Base-by-base conservation (phyloP, 2,113 vertebrate species). In the Rhizomys pruinosus region DNA sequence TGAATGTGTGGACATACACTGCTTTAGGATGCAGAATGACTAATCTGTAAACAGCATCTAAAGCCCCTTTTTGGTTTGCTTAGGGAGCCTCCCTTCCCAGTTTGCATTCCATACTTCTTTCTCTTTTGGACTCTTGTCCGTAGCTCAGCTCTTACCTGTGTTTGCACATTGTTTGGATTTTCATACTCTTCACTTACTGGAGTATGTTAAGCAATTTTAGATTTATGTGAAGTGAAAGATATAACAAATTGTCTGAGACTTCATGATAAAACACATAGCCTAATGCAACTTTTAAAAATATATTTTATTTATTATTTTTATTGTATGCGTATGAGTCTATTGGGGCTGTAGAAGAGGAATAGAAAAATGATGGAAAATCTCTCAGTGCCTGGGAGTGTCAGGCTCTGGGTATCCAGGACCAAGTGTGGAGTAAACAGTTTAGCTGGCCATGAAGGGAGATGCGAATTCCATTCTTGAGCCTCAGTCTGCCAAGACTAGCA, bases 181-280 rank as follows among this genome's bases (percentile, higher is more conserved):
- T 79, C 63, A 82, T 29, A 84, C 57, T 82, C 89, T 84, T 80
- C 5, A 71, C 10, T 79, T 29, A 90, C 73, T 84, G 94, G 16
- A 34, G 73, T 91, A 63, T 74, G 34, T 15, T 47, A 87, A 74
- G 20, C 25, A 74, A 69, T 61, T 82, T 78, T 96, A 84, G 42
- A 42, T 57, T 74, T 86, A 81, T 69, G 42, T 19, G 23, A 61
- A 57, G 42, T 72, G 0, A 37, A 84, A 95, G 25, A 57, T 66
- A 76, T 39, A 91, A 88, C 12, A 68, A 94, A 7, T 55, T 66
- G 23, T 77, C 32, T n/a, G 7, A 59, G 7, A 4, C 32, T 77
- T 52, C 37, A 32, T 78, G 39, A 37, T 52, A 86, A 74, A 90
- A 7, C 42, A 32, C 19, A 66, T 29, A 32, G 42, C 22, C 32